phyloP scores from a whole-genome alignment of 2,888 invertebrate genomes.

The Agrochola litura region DNA sequence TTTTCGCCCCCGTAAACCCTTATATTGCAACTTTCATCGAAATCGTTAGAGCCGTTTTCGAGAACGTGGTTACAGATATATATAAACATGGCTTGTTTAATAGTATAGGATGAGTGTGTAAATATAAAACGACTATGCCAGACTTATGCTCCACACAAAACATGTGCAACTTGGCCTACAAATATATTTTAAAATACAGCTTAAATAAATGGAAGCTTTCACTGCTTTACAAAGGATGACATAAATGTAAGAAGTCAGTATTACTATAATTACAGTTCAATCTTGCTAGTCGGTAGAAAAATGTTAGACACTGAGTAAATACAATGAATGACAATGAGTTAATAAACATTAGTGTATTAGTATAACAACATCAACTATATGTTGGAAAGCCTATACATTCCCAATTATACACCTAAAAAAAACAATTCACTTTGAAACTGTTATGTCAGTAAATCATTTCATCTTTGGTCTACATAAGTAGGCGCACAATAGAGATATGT shows the following conservation, averaged over 20 bases:
- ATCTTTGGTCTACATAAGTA: neutral
- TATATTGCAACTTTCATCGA: too few relatives aligned
- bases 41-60: too few relatives aligned
- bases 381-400: constrained; percentile 4
- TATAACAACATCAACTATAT: neutral
- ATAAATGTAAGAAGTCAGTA: constrained; percentile 16
- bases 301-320: constrained; percentile 9
- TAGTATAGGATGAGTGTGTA: too few relatives aligned
- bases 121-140: constrained; percentile 3
- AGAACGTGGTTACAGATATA: too few relatives aligned
- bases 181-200: constrained; percentile 2
- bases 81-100: too few relatives aligned
- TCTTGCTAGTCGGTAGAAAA: constrained; percentile 3
- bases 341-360: neutral
- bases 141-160: neutral
- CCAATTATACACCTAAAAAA: neutral
- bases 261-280: constrained; percentile 36
- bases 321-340: constrained; percentile 7
- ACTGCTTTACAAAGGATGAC: neutral
- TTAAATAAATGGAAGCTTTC: constrained; percentile 15
- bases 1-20: too few relatives aligned
- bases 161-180: neutral
- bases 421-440: neutral
- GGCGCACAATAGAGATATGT: neutral
- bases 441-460: neutral